Conservation (phyloP, 1,140 invertebrate species). For the Ceratina calcarata region DNA sequence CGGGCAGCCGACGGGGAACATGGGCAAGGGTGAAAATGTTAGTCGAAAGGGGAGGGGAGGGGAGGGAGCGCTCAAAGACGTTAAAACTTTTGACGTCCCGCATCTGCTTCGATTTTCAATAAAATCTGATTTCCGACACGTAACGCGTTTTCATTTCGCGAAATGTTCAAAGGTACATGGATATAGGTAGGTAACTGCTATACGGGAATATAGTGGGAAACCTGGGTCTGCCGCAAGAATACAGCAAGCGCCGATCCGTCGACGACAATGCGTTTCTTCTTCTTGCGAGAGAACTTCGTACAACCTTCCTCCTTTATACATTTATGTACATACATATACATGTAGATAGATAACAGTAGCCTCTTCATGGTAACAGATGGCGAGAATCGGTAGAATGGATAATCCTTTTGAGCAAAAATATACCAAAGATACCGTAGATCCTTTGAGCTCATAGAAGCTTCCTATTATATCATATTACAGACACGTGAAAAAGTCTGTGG, state of each 20-base stretch:
- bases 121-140: constrained; percentile 48
- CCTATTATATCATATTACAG: too few relatives aligned
- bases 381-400: too few relatives aligned
- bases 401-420: not conserved
- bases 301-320: constrained; percentile 49
- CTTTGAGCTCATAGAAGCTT: too few relatives aligned
- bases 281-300: constrained; percentile 50
- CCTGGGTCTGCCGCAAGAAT: constrained; percentile 13
- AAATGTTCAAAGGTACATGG: constrained; percentile 23
- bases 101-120: constrained; percentile 58
- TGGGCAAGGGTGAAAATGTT: not conserved
- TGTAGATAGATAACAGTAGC: constrained; percentile 5
- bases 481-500: too few relatives aligned
- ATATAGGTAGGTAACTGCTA: too few relatives aligned
- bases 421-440: not conserved
- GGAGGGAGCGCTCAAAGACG: constrained; percentile 22
- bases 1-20: not conserved
- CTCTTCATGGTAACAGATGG: constrained; percentile 1
- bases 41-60: not conserved
- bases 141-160: constrained; percentile 50
- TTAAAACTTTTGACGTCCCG: constrained; percentile 56
- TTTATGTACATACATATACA: constrained; percentile 39
- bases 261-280: constrained; percentile 20
- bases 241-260: constrained; percentile 47
- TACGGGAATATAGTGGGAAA: constrained; percentile 2